phyloP scores from a whole-genome alignment of 2,797 vertebrate genomes.

The Agapornis canus region DNA sequence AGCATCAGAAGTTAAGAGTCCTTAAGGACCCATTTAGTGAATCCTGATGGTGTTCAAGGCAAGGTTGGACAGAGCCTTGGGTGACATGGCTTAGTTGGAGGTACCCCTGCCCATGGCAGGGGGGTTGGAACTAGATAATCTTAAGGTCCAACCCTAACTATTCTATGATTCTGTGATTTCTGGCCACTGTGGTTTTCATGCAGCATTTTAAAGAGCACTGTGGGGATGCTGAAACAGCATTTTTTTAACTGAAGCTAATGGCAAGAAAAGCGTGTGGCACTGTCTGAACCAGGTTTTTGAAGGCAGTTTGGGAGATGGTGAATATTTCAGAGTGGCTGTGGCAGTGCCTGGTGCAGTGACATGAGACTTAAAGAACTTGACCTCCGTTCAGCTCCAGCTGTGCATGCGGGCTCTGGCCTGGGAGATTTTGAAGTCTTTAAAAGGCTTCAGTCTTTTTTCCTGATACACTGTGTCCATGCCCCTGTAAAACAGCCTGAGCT shows the following conservation, averaged over 20 bases:
- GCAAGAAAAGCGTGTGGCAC: not conserved
- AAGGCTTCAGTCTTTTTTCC: not conserved
- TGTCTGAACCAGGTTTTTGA: not conserved
- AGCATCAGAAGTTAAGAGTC: not conserved
- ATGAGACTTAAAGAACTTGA: not conserved
- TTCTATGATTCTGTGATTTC: not conserved
- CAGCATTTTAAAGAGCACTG: not conserved
- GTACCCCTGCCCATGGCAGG: too few species aligned
- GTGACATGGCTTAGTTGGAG: too few species aligned
- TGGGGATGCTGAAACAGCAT: not conserved
- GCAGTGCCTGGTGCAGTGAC: rapidly evolving
- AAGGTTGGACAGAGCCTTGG: too few species aligned
- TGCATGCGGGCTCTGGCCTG: not conserved
- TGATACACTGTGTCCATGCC: not conserved
- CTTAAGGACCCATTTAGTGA: not conserved
- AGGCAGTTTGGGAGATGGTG: not conserved
- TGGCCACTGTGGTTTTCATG: not conserved
- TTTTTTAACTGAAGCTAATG: not conserved
- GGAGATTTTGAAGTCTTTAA: not conserved
- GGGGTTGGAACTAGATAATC: too few species aligned
- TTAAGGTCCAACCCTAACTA: too few species aligned
- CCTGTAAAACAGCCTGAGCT: not conserved
- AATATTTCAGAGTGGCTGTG: not conserved
- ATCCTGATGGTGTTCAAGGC: too few species aligned
- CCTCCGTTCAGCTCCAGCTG: rapidly evolving